A percentile compares a stretch with the other conserved stretches of the same genome.
phyloP scores from a whole-genome alignment of 2,113 vertebrate genomes.

The Coturnix japonica region DNA sequence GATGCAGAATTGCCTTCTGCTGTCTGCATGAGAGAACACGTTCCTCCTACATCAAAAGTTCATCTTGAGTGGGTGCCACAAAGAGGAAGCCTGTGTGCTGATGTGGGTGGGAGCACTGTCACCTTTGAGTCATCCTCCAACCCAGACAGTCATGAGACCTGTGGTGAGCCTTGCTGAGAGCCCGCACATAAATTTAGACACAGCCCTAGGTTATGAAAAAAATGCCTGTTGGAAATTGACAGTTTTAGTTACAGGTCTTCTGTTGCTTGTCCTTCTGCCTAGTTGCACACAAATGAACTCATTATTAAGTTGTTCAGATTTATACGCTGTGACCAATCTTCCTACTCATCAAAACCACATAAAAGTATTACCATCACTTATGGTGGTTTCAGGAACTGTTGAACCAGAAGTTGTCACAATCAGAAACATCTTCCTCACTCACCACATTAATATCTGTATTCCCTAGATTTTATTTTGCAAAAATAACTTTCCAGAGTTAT shows the following conservation, averaged over 20 bases:
- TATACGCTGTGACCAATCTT: not conserved
- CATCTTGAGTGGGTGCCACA: not conserved
- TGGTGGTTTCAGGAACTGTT: not conserved
- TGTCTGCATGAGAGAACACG: not conserved
- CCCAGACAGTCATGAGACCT: conserved; percentile 49
- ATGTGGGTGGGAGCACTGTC: not conserved
- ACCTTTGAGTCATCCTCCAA: conserved; percentile 18
- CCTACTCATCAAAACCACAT: conserved; percentile 26
- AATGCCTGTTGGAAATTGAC: conserved; percentile 19
- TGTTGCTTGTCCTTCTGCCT: conserved; percentile 2
- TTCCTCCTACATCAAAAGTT: not conserved
- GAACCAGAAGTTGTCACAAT: not conserved
- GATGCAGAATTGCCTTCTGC: not conserved
- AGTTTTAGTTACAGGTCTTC: conserved; percentile 33
- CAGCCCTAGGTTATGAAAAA: conserved; percentile 5
- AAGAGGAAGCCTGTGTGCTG: not conserved
- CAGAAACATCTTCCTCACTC: not conserved
- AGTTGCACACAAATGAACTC: not conserved
- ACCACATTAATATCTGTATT: conserved; percentile 12
- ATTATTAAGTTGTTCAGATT: not conserved
- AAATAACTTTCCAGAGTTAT: conserved; percentile 31
- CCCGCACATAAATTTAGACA: conserved; percentile 20
- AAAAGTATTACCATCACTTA: not conserved
- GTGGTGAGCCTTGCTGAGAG: not conserved
- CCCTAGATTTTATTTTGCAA: conserved; percentile 14